Conservation (phyloP, 2,888 invertebrate genomes). For the Hemaris fuciformis region DNA sequence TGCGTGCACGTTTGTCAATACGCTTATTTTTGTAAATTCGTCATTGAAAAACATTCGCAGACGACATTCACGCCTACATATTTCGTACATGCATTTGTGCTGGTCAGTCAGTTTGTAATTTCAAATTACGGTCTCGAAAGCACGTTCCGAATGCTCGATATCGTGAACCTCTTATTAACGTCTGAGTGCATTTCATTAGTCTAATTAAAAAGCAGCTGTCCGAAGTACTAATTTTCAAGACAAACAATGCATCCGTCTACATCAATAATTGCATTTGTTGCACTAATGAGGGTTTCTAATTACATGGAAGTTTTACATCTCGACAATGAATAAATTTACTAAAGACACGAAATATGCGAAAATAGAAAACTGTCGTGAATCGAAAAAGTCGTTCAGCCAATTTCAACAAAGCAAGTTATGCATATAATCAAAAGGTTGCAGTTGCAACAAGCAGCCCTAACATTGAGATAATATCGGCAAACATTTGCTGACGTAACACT, state of each 20-base stretch:
- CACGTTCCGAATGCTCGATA: background rate
- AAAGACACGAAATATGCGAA: background rate
- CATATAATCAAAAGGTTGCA: background rate
- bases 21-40: constrained; percentile 19
- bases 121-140: background rate
- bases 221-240: constrained; percentile 20
- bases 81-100: constrained; percentile 13
- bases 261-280: constrained; percentile 13
- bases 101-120: background rate
- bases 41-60: constrained; percentile 24
- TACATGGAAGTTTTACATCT: background rate
- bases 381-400: background rate
- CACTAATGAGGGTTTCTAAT: background rate
- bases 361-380: background rate
- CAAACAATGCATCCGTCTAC: constrained; percentile 13
- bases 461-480: constrained; percentile 17
- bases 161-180: constrained; percentile 19
- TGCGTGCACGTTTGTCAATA: background rate
- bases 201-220: constrained; percentile 1
- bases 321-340: background rate
- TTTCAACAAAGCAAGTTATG: background rate
- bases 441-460: background rate
- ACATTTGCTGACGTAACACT: constrained; percentile 21
- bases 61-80: constrained; percentile 21
- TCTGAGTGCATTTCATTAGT: constrained; percentile 39